Conservation (phyloP, 2,113 vertebrate genomes). For the Spea bombifrons region DNA sequence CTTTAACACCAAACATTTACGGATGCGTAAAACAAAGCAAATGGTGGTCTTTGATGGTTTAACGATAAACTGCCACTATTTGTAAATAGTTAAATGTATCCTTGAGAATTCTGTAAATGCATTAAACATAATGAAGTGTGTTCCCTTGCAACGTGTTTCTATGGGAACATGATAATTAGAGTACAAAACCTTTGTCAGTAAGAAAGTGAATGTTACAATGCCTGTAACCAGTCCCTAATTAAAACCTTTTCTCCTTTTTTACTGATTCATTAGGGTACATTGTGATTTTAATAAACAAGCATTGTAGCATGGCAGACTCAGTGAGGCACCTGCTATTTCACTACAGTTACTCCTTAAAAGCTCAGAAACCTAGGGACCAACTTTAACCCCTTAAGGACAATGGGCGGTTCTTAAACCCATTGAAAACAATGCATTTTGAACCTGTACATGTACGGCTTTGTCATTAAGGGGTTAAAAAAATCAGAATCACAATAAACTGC, state of each 20-base stretch:
- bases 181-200: constrained; percentile 17
- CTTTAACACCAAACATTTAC: too few species aligned
- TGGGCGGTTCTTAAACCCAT: too few species aligned
- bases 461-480: too few species aligned
- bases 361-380: too few species aligned
- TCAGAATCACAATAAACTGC: too few species aligned
- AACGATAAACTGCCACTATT: too few species aligned
- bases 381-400: too few species aligned
- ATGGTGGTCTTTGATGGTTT: too few species aligned
- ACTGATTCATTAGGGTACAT: constrained; percentile 34
- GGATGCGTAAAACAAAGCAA: too few species aligned
- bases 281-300: constrained; percentile 17
- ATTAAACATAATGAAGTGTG: constrained; percentile 8
- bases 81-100: background rate
- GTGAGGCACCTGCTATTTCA: background rate
- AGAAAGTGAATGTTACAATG: constrained; percentile 12
- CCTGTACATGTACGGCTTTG: too few species aligned
- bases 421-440: too few species aligned
- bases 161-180: constrained; percentile 33
- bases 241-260: constrained; percentile 30
- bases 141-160: constrained; percentile 24
- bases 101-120: constrained; percentile 5
- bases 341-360: background rate
- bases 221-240: constrained; percentile 34
- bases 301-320: constrained; percentile 14